Percentiles rank a stretch among this genome's conserved stretches.
Evolutionary conservation across 2,888 invertebrate genomes (phyloP).

Genomic region (Mythimna albipuncta): DNA sequence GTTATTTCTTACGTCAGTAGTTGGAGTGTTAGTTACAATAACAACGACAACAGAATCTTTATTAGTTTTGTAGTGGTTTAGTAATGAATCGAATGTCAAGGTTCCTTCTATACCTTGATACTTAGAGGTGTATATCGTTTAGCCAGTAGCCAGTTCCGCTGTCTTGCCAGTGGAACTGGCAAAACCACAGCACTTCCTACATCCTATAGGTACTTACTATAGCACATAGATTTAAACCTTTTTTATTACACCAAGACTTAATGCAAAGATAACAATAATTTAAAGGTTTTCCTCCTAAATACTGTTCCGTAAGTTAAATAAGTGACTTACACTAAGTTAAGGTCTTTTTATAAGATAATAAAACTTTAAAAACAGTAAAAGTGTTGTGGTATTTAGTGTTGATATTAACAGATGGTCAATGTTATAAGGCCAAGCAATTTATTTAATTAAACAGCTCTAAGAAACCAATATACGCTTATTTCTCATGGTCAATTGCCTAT

Average conservation of each 20-base stretch:
- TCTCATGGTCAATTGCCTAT: conserved; percentile 39
- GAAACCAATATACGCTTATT: conserved; percentile 11
- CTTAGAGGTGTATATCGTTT: conserved; percentile 7
- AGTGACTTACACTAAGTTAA: conserved; percentile 3
- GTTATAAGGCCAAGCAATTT: not conserved
- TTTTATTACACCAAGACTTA: not conserved
- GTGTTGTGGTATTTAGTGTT: not conserved
- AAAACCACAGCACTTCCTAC: conserved; percentile 25
- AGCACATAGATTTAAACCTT: not conserved
- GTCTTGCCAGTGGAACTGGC: conserved; percentile 7
- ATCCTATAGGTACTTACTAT: not conserved
- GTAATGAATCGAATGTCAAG: conserved; percentile 76
- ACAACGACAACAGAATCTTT: not conserved
- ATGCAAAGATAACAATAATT: not conserved
- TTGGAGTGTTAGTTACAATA: conserved; percentile 12
- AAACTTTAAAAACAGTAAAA: not conserved
- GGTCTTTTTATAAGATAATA: conserved; percentile 3
- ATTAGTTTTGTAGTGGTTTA: conserved; percentile 27
- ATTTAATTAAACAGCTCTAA: not conserved
- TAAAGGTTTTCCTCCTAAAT: conserved; percentile 2
- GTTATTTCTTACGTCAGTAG: conserved; percentile 29
- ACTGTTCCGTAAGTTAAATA: conserved; percentile 12
- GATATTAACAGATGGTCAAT: not conserved
- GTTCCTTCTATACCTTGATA: conserved; percentile 62
- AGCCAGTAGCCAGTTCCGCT: conserved; percentile 4